Conservation (phyloP, 2,797 vertebrate species). For the Rhabdophis nuchalis region DNA sequence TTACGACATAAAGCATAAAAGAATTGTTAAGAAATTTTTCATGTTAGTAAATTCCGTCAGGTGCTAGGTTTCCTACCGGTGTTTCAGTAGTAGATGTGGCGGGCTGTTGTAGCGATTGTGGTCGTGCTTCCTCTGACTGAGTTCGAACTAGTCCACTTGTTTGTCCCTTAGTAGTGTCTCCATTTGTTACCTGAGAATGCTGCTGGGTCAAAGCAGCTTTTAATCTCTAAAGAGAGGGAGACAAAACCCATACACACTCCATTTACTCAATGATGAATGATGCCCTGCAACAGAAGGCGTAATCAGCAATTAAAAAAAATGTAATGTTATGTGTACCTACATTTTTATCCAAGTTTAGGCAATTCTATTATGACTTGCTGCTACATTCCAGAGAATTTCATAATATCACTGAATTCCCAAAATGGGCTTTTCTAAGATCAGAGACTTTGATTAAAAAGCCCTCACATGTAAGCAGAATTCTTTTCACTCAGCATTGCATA, state of each 20-base stretch:
- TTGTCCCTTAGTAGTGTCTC: constrained; percentile 84
- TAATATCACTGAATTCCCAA: too few relatives aligned
- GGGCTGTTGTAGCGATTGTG: constrained; percentile 90
- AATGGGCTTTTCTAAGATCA: background rate
- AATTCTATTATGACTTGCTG: background rate
- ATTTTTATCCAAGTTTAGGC: background rate
- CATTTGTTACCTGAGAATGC: constrained; percentile 92
- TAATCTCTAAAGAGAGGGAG: constrained; percentile 76
- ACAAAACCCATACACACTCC: constrained; percentile 26
- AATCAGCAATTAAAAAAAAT: background rate
- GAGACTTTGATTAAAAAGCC: background rate
- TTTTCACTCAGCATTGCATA: background rate
- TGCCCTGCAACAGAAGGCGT: background rate
- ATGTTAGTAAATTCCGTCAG: background rate
- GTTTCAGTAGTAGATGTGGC: constrained; percentile 97
- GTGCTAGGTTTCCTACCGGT: constrained; percentile 73
- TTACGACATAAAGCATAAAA: background rate
- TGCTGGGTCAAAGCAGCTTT: constrained; percentile 90
- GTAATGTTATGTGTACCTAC: background rate
- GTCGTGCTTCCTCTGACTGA: constrained; percentile 81
- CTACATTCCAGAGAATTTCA: background rate
- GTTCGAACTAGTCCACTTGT: constrained; percentile 78
- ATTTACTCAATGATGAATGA: background rate
- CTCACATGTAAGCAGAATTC: background rate
- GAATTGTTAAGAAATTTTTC: accelerated